Evolutionary conservation across 2,888 invertebrate genomes (phyloP), one percentile per base, ranked within the genome.

Genomic region (Onchidella celtica): DNA sequence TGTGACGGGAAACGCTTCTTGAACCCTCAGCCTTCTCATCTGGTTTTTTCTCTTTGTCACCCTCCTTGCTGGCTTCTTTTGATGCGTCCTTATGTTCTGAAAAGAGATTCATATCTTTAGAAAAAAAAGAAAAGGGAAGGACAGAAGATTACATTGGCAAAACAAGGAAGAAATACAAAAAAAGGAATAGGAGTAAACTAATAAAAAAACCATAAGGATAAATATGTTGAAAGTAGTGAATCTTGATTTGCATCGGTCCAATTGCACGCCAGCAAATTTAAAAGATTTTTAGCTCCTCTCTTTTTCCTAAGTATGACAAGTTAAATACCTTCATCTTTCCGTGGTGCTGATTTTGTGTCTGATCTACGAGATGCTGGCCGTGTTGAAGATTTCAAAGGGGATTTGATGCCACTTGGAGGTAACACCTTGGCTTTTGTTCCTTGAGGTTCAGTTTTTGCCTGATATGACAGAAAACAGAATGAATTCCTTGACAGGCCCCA

Each of bases 361-460:
- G 68, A 27, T 57, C 66, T 32, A n/a, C 57, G 47, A 14, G 78
- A 55, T 47, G 55, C 9, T 69, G 69, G 27, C 32, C 66, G 38
- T 9, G 27, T 6, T 4, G 69, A 59, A 61, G 69, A 40, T 72
- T 81, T 81, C 14, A 36, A 34, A 17, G 81, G 76, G 14, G 81
- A 81, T 27, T 55, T 76, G 14, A 76, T 63, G 24, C 72, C 72
- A 72, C 76, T 81, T 27, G 81, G 81, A 4, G 81, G 81, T 1
- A 76, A 21, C 17, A 81, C 63, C 36, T 76, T 81, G 29, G 47
- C 63, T 76, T 81, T 76, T 6, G 70, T 69, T 21, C 81, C 81
- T 47, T 81, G 76, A n/a, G 76, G 70, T 70, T 81, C 81, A 55
- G 76, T 81, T 36, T 76, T 76, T 24, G 81, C 81, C 81, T 81